These are phyloP conservation scores for Rhynchopsitta pachyrhyncha DNA, from an alignment of 2,113 vertebrate genomes.

Conservation along the genomic window DNA sequence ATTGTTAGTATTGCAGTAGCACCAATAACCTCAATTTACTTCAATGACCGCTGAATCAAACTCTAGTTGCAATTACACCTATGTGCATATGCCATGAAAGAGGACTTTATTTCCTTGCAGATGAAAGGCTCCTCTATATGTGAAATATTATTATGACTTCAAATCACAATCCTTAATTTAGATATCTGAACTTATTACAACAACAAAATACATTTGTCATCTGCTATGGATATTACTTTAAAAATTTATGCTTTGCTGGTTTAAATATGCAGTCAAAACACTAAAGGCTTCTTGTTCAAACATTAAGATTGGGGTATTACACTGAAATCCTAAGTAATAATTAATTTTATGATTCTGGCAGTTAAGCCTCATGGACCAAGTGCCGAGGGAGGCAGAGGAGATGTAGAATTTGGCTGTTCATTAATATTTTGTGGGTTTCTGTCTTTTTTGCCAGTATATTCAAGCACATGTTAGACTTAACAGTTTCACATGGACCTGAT, in stretches of 20 bases:
- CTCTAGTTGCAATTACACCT: constrained; percentile 6
- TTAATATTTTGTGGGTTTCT: background rate
- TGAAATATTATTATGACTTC: constrained; percentile 28
- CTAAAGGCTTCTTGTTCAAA: constrained; percentile 31
- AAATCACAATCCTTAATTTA: constrained; percentile 31
- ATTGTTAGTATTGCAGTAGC: background rate
- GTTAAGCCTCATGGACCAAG: background rate
- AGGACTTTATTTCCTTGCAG: constrained; percentile 11
- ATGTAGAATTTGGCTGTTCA: background rate
- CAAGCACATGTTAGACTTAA: background rate
- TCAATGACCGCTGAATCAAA: background rate
- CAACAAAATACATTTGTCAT: constrained; percentile 18
- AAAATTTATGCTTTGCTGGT: constrained; percentile 34
- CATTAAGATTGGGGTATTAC: constrained; percentile 10
- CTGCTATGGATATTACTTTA: constrained; percentile 11
- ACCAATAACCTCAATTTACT: constrained; percentile 13
- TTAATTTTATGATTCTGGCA: constrained; percentile 26
- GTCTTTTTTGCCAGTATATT: background rate
- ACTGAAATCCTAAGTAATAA: constrained; percentile 17
- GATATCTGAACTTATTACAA: constrained; percentile 31
- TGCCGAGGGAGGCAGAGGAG: background rate
- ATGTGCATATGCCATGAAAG: background rate
- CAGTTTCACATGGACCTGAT: background rate
- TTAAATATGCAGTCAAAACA: constrained; percentile 50
- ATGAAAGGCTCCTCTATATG: background rate